phyloP scores from a whole-genome alignment of 2,888 invertebrate genomes.

The Punctoribates punctum region DNA sequence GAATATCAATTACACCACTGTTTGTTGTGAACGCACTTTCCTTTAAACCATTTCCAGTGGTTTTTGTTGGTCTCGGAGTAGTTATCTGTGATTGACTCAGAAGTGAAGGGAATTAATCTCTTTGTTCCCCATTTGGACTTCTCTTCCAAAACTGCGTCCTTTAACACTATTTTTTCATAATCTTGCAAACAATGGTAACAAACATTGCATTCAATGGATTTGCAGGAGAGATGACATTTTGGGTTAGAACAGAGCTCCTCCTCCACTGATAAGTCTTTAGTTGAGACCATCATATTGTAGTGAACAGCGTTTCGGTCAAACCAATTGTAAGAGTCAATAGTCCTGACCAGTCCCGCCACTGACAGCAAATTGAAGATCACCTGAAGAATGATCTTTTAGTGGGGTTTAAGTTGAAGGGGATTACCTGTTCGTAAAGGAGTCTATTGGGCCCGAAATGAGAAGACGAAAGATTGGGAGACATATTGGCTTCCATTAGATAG shows the following conservation, averaged over 20 bases:
- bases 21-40: slow-evolving; percentile 74
- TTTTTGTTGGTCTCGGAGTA: slow-evolving; percentile 61
- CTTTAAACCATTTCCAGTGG: slow-evolving; percentile 78
- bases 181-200: slow-evolving; percentile 72
- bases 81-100: slow-evolving; percentile 43
- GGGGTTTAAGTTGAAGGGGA: too few relatives aligned
- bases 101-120: slow-evolving; percentile 70
- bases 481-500: slow-evolving; percentile 89
- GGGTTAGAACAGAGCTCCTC: slow-evolving; percentile 63
- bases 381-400: background rate
- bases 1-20: slow-evolving; percentile 66
- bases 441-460: slow-evolving; percentile 82
- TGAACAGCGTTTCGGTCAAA: slow-evolving; percentile 51
- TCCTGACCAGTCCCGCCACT: slow-evolving; percentile 66
- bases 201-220: slow-evolving; percentile 65
- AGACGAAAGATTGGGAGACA: slow-evolving; percentile 95
- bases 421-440: slow-evolving; percentile 83
- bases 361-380: slow-evolving; percentile 60
- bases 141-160: slow-evolving; percentile 73
- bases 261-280: slow-evolving; percentile 71
- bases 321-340: slow-evolving; percentile 38
- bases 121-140: slow-evolving; percentile 72
- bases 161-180: slow-evolving; percentile 61
- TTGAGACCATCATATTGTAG: slow-evolving; percentile 66
- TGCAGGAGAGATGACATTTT: slow-evolving; percentile 60